phyloP scores from a whole-genome alignment of 1,140 invertebrate species.

The Pantala flavescens region DNA sequence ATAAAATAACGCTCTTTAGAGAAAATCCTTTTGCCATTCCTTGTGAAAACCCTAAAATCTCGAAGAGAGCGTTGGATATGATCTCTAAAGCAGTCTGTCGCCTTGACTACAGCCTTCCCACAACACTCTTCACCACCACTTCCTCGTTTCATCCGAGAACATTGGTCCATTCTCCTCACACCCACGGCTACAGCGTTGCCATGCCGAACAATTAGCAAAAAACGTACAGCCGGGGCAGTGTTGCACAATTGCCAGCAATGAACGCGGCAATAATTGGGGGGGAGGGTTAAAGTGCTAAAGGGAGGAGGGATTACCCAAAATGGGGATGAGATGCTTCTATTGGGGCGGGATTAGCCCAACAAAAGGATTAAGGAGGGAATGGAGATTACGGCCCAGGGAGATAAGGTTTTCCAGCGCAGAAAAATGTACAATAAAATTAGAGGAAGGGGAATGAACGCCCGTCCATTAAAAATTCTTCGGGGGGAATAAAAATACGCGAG shows the following conservation, averaged over 20 bases:
- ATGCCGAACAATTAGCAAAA: not conserved
- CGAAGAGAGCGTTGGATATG: not conserved
- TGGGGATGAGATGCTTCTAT: not conserved
- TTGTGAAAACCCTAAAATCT: not conserved
- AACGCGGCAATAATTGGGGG: not conserved
- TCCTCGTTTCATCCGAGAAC: not conserved
- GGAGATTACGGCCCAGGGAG: not conserved
- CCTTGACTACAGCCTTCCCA: too few relatives aligned
- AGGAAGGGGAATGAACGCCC: not conserved
- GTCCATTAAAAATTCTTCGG: not conserved
- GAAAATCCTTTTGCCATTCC: not conserved
- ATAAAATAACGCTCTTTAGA: not conserved
- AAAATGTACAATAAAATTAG: conserved; percentile 5
- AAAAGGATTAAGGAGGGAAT: conserved; percentile 4
- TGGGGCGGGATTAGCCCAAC: not conserved
- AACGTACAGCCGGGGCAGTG: not conserved
- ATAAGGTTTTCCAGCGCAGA: not conserved
- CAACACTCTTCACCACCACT: not conserved
- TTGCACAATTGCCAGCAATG: not conserved
- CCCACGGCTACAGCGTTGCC: not conserved
- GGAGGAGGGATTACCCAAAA: too few relatives aligned
- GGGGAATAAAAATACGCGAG: not conserved
- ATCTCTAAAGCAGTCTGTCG: not conserved
- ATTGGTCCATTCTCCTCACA: not conserved
- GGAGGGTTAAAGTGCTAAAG: not conserved